Evolutionary conservation across 2,888 invertebrate genomes (phyloP), one percentile per base, ranked within the genome.

Genomic region (Ethmia dodecea): DNA sequence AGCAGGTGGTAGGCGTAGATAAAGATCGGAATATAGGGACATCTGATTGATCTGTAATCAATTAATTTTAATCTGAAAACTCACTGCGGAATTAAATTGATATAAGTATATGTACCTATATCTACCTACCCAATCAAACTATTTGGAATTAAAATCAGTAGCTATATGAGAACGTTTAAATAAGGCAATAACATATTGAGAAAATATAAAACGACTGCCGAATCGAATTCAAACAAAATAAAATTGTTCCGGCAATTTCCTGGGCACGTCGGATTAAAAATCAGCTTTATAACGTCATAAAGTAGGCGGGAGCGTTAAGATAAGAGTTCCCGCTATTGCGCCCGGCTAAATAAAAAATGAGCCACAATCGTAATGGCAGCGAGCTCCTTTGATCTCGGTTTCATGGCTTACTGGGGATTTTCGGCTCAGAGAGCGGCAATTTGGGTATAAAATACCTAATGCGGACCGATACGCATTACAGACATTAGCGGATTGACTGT

Each of bases 241-340:
- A 52, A 68, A 72, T 65, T 58, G 51, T 51, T 45, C 48, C 51
- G 53, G 55, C 61, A 67, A 72, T 73, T 74, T 70, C 63, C 68
- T 55, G 60, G 53, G 61, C 62, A 64, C 60, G 76, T 77, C 67
- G 73, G 86, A 84, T 86, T 86, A 84, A 86, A 86, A 86, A 84
- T 84, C 84, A 81, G 71, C 84, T 84, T 86, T 84, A 86, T 81
- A 72, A 79, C 84, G 63, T 84, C 81, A 86, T 84, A 86, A 86
- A 84, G 69, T 72, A 81, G 60, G 61, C 65, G 60, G 68, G 64
- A 58, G 61, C 71, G 71, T 77, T 77, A 79, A 83, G 84, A 84
- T 84, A 84, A 86, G 78, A 81, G 72, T 66, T 62, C 66, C 57
- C 28, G 18, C 28, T 13, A 6, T 30, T n/a, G 22, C 52, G 55